These are phyloP conservation scores for Apodemia duryi DNA, from an alignment of 2,888 invertebrate genomes.

Conservation along the genomic window DNA sequence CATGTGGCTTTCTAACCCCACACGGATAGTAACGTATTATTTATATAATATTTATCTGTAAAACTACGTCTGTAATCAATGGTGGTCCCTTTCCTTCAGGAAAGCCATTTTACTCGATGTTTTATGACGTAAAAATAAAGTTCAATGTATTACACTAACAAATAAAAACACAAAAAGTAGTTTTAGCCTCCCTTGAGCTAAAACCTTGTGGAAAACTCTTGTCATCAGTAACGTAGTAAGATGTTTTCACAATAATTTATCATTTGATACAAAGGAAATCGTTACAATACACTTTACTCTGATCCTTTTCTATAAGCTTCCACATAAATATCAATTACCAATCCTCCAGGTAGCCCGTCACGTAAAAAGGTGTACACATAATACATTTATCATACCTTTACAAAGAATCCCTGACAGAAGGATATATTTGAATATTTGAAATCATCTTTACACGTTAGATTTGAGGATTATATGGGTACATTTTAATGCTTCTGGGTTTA, in stretches of 20 bases:
- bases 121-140: no score
- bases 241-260: conserved; percentile 3
- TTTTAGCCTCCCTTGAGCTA: background rate
- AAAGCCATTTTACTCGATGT: no score
- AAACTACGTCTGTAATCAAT: no score
- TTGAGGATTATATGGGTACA: background rate
- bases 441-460: background rate
- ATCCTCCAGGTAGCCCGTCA: conserved; percentile 1
- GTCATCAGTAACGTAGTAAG: conserved; percentile 1
- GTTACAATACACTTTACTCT: conserved; percentile 4
- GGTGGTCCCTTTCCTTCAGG: no score
- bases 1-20: no score
- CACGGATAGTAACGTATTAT: no score
- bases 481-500: background rate
- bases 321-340: conserved; percentile 11
- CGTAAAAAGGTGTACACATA: background rate
- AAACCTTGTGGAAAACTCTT: background rate
- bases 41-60: no score
- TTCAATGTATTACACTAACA: no score
- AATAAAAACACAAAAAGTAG: no score
- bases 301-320: conserved; percentile 2
- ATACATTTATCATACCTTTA: conserved; percentile 9
- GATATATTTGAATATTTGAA: conserved; percentile 13
- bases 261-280: conserved; percentile 8
- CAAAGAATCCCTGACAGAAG: conserved; percentile 14